A percentile compares a stretch with the other conserved stretches of the same genome.
Evolutionary conservation across 2,113 vertebrate species (phyloP).

Genomic region (Rhabdornis inornatus): DNA sequence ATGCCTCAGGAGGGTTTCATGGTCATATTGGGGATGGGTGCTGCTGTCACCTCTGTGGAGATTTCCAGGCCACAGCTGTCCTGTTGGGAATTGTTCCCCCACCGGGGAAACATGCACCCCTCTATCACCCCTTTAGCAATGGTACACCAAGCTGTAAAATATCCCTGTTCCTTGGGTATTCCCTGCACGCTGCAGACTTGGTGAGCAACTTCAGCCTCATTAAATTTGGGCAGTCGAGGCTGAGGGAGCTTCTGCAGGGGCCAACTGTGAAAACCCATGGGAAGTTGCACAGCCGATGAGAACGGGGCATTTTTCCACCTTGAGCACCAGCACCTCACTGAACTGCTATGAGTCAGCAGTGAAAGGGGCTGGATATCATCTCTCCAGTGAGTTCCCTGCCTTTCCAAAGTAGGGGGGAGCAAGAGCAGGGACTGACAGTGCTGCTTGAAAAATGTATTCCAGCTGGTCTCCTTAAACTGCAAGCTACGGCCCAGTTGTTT

Average conservation of each 20-base stretch:
- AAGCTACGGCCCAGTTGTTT: neutral
- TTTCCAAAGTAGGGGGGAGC: neutral
- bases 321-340: rapidly evolving
- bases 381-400: neutral
- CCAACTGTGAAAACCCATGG: neutral
- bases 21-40: no score
- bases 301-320: neutral
- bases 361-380: neutral
- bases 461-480: neutral
- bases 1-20: neutral
- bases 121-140: neutral
- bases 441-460: neutral
- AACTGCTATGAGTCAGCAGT: neutral
- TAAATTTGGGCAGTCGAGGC: neutral
- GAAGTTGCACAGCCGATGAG: neutral
- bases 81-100: neutral
- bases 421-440: neutral
- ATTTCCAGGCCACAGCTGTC: neutral
- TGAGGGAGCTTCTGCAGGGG: neutral
- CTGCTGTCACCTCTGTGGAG: neutral
- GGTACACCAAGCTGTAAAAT: neutral
- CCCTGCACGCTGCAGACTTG: rapidly evolving
- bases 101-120: neutral
- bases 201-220: neutral
- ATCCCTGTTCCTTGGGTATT: neutral